phyloP scores from a whole-genome alignment of 2,888 invertebrate genomes.

The Folsomia manolachei region DNA sequence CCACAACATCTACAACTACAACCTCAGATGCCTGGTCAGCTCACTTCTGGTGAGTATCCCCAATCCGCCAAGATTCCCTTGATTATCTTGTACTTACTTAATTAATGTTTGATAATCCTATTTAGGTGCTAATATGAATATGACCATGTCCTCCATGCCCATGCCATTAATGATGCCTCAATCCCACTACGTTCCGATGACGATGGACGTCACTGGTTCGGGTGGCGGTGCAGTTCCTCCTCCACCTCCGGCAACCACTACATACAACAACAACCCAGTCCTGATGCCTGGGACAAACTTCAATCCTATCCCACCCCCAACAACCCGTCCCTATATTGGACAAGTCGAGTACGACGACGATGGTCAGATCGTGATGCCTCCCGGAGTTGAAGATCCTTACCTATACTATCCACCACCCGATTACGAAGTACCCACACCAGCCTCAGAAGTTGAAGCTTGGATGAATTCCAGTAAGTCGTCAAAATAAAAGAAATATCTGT shows the following conservation, averaged over 20 bases:
- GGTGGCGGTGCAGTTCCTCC: neutral
- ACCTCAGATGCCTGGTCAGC: neutral
- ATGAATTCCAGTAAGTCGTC: too few relatives aligned
- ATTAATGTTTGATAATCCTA: too few relatives aligned
- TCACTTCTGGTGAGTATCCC: too few relatives aligned
- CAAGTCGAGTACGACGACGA: neutral
- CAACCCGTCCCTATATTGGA: neutral
- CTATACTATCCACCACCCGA: neutral
- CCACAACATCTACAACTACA: neutral
- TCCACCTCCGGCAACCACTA: neutral
- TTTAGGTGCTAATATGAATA: neutral
- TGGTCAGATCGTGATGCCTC: neutral
- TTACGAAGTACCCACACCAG: neutral
- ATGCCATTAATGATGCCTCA: neutral
- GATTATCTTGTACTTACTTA: too few relatives aligned
- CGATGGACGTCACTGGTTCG: neutral
- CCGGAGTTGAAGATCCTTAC: slow-evolving; percentile 1
- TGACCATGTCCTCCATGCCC: neutral
- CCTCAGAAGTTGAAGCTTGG: neutral
- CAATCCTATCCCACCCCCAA: neutral
- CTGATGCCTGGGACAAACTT: neutral
- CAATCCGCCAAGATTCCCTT: too few relatives aligned
- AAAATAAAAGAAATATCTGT: too few relatives aligned
- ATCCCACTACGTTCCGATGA: neutral
- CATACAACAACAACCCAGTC: too few relatives aligned